phyloP scores from a whole-genome alignment of 2,797 vertebrate genomes.

The Falco biarmicus region DNA sequence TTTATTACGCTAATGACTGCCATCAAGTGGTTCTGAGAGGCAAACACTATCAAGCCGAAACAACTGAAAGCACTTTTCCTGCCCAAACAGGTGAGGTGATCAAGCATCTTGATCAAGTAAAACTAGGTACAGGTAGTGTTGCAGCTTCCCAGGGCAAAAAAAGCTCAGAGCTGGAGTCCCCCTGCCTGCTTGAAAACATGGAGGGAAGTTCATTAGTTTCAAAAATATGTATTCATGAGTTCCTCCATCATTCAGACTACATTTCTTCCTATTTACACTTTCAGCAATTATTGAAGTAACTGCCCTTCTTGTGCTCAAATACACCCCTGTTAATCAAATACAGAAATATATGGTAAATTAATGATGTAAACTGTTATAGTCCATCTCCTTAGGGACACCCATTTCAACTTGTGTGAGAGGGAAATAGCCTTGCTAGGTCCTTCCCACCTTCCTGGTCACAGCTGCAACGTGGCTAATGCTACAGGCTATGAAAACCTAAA shows the following conservation, averaged over 20 bases:
- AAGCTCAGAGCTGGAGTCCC: rapidly evolving
- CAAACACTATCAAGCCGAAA: background rate
- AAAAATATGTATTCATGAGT: background rate
- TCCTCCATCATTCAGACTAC: background rate
- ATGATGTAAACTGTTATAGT: background rate
- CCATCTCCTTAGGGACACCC: no score
- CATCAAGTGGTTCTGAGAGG: background rate
- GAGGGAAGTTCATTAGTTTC: background rate
- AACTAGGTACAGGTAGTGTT: background rate
- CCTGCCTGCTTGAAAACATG: background rate
- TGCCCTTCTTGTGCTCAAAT: background rate
- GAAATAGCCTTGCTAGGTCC: background rate
- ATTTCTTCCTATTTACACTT: background rate
- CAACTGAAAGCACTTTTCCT: background rate
- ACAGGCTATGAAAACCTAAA: background rate
- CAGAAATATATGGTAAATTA: background rate
- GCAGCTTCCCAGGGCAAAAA: background rate
- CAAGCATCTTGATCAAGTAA: background rate
- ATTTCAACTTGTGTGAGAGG: background rate
- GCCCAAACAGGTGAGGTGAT: background rate
- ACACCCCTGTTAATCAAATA: background rate
- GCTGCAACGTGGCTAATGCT: background rate
- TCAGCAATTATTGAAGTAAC: background rate
- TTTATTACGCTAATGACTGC: background rate
- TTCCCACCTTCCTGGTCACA: background rate